Percentiles rank a stretch among this genome's conserved stretches.
Conservation (phyloP, 2,888 invertebrate genomes). For the Entomobrya multifasciata region DNA sequence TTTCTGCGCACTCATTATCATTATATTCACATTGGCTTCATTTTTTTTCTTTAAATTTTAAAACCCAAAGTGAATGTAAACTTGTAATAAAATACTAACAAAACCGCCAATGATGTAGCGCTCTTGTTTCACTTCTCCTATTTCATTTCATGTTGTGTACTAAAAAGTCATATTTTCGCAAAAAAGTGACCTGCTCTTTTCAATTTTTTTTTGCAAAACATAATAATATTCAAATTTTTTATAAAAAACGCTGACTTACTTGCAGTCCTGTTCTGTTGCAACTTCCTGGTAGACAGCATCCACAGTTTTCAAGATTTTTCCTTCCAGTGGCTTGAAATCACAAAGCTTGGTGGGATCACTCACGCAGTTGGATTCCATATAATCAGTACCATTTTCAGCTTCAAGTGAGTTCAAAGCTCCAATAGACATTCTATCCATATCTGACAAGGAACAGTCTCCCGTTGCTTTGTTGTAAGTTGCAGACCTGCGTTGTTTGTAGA, state of each 20-base stretch:
- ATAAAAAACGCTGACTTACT: conserved; percentile 74
- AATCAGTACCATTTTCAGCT: conserved; percentile 86
- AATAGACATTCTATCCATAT: conserved; percentile 94
- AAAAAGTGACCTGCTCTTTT: not conserved
- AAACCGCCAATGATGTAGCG: conserved; percentile 9
- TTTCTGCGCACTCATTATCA: conserved; percentile 25
- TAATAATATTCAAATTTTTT: conserved; percentile 2
- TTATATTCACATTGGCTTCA: not conserved
- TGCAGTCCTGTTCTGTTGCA: conserved; percentile 79
- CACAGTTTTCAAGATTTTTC: conserved; percentile 94
- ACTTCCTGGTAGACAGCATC: conserved; percentile 88
- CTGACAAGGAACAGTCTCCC: conserved; percentile 92
- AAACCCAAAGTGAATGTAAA: conserved; percentile 12
- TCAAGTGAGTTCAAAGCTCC: conserved; percentile 90
- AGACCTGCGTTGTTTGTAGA: conserved; percentile 86
- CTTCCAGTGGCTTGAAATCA: conserved; percentile 90
- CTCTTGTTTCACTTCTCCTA: not conserved
- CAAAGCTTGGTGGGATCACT: conserved; percentile 96
- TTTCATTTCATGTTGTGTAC: not conserved
- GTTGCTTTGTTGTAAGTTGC: conserved; percentile 93
- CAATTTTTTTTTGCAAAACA: not conserved
- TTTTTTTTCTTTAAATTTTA: not conserved
- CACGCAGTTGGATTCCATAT: conserved; percentile 95
- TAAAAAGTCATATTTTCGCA: not conserved
- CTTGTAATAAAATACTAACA: not conserved